These are phyloP conservation scores for Hirtodrosophila trivittata DNA, from an alignment of 2,888 invertebrate species.

Conservation along the genomic window DNA sequence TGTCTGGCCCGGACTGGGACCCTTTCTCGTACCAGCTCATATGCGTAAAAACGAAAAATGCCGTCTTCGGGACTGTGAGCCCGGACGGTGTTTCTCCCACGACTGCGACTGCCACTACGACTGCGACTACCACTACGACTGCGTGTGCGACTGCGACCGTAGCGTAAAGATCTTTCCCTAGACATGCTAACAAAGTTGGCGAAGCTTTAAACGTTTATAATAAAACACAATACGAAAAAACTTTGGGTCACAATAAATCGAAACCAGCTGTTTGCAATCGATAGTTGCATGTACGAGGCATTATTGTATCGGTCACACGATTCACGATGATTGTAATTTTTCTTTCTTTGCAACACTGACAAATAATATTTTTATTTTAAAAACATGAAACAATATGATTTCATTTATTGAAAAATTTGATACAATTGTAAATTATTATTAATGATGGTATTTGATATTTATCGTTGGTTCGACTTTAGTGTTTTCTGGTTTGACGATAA, in stretches of 20 bases:
- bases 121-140: no score
- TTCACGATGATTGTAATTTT: no score
- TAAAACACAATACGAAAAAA: conserved; percentile 13
- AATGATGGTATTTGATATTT: no score
- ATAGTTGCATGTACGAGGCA: conserved; percentile 15
- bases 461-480: no score
- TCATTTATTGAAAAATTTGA: no score
- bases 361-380: no score
- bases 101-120: no score
- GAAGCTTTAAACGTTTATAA: conserved; percentile 27
- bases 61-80: conserved; percentile 26
- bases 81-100: conserved; percentile 25
- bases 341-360: no score
- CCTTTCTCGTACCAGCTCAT: conserved; percentile 17
- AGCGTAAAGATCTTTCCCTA: conserved; percentile 54
- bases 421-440: no score
- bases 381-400: no score
- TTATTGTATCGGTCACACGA: no score
- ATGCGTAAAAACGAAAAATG: conserved; percentile 6
- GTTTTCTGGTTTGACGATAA: no score
- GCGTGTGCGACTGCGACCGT: conserved; percentile 36
- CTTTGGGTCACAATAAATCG: background rate
- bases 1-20: conserved; percentile 17
- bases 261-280: conserved; percentile 44
- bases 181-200: conserved; percentile 47